A percentile compares a stretch with the other conserved stretches of the same genome.
These are phyloP conservation scores for Oasisia sp. DNA, from an alignment of 2,888 invertebrate species.

Conservation along the genomic window DNA sequence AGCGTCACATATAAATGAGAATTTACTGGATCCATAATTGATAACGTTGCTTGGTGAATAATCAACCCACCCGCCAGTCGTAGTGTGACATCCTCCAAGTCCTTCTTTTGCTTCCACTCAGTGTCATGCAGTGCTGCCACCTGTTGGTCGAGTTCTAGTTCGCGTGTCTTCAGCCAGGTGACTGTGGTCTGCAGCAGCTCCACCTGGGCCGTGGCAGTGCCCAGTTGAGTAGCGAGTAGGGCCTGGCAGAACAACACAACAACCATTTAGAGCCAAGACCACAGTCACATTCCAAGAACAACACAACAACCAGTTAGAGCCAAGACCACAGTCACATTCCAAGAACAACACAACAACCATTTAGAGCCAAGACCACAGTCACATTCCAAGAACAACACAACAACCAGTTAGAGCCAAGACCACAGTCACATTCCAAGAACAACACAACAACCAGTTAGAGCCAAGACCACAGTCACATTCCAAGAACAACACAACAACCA, in stretches of 20 bases:
- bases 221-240: conserved; percentile 52
- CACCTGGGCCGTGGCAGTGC: conserved; percentile 54
- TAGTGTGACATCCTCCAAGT: conserved; percentile 37
- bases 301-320: too few relatives aligned
- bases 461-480: too few relatives aligned
- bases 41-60: not conserved
- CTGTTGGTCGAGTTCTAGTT: conserved; percentile 54
- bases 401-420: too few relatives aligned
- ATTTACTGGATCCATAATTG: too few relatives aligned
- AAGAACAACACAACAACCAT: too few relatives aligned
- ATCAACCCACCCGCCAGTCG: not conserved
- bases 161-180: conserved; percentile 51
- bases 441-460: too few relatives aligned
- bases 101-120: conserved; percentile 46
- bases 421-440: too few relatives aligned
- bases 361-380: too few relatives aligned
- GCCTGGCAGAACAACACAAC: conserved; percentile 44
- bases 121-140: conserved; percentile 46
- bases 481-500: too few relatives aligned
- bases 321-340: too few relatives aligned
- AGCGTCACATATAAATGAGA: too few relatives aligned
- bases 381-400: too few relatives aligned
- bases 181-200: conserved; percentile 57
- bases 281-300: not conserved
- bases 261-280: not conserved